These are phyloP conservation scores for Thamnophis elegans DNA, from an alignment of 2,797 vertebrate genomes.

Conservation along the genomic window DNA sequence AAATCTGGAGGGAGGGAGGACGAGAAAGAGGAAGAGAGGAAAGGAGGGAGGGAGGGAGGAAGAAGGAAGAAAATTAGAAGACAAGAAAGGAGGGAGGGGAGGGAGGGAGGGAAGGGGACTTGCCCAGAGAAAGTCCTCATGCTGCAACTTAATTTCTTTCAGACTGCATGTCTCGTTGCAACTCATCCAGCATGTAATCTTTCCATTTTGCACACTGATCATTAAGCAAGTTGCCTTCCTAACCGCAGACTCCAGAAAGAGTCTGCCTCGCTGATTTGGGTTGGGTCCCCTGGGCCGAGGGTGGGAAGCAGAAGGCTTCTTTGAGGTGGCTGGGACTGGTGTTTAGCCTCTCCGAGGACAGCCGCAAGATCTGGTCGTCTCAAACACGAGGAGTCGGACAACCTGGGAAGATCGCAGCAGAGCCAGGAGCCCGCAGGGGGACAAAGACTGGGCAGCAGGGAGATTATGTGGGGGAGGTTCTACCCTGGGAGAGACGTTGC, in stretches of 20 bases:
- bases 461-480: neutral
- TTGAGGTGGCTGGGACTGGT: neutral
- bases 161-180: conserved; percentile 41
- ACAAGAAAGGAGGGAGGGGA: neutral
- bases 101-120: neutral
- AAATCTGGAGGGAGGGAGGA: neutral
- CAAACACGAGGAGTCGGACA: neutral
- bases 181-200: conserved; percentile 54
- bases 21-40: neutral
- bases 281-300: conserved; percentile 6
- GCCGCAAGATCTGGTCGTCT: neutral
- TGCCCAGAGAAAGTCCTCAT: neutral
- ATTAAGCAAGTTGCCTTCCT: conserved; percentile 48
- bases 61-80: too few species aligned
- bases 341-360: conserved; percentile 8
- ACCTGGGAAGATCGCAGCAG: neutral
- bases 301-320: neutral
- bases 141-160: conserved; percentile 39
- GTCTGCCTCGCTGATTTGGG: neutral
- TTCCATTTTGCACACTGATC: conserved; percentile 56
- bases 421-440: neutral
- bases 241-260: conserved; percentile 68
- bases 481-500: neutral
- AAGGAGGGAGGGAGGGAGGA: neutral
- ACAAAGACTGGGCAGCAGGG: neutral